Evolutionary conservation across 1,140 invertebrate genomes (phyloP).

Genomic region (Centruroides sculpturatus): DNA sequence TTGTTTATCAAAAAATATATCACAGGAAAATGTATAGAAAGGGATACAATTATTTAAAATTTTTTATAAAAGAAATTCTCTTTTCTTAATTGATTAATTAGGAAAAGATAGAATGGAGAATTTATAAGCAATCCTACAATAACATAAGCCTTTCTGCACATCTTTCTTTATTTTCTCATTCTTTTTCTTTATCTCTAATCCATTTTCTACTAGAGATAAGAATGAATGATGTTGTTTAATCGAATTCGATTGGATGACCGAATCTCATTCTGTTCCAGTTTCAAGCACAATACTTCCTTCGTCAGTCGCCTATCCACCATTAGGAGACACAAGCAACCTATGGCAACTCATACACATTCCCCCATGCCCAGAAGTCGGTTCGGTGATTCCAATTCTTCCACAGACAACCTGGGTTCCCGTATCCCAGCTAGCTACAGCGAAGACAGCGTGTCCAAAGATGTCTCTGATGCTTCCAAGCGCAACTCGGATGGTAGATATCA

Average conservation of each 20-base stretch:
- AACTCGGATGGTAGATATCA: constrained; percentile 58
- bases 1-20: too few species aligned
- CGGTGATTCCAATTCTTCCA: constrained; percentile 4
- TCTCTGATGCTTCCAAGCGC: constrained; percentile 53
- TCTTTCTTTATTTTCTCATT: too few species aligned
- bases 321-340: constrained; percentile 51
- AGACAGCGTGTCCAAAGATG: constrained; percentile 47
- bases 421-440: constrained; percentile 42
- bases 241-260: too few species aligned
- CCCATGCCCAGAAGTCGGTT: constrained; percentile 16
- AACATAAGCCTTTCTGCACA: too few species aligned
- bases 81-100: too few species aligned
- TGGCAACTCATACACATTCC: constrained; percentile 38
- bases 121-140: too few species aligned
- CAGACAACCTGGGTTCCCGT: constrained; percentile 23
- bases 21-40: too few species aligned
- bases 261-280: constrained; percentile 37
- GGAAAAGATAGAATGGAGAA: too few species aligned
- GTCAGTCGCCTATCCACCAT: constrained; percentile 73
- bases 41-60: too few species aligned
- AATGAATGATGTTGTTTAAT: too few species aligned
- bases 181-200: too few species aligned
- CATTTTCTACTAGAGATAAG: too few species aligned
- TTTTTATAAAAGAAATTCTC: background rate
- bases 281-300: constrained; percentile 81